phyloP scores from a whole-genome alignment of 1,140 invertebrate genomes.

The Bombus impatiens region DNA sequence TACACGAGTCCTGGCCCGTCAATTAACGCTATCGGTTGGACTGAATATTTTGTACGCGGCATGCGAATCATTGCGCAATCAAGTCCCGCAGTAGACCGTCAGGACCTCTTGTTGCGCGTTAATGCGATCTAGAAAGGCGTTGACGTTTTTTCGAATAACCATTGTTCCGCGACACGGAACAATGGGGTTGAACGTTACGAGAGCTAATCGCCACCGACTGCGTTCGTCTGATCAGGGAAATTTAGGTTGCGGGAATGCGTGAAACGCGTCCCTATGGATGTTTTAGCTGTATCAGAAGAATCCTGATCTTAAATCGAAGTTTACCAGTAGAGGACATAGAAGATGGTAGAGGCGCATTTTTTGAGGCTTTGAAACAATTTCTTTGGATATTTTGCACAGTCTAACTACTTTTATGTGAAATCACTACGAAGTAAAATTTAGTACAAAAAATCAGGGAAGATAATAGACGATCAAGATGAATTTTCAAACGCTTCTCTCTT shows the following conservation, averaged over 20 bases:
- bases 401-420: too few relatives aligned
- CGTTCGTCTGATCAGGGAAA: background rate
- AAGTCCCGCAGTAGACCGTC: too few relatives aligned
- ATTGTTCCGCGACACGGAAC: slow-evolving; percentile 1
- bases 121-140: slow-evolving; percentile 14
- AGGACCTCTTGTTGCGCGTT: background rate
- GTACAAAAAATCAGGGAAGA: background rate
- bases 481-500: background rate
- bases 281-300: background rate
- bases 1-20: background rate
- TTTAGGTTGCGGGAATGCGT: background rate
- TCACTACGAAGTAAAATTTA: too few relatives aligned
- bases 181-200: slow-evolving; percentile 4
- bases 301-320: background rate
- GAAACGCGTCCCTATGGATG: too few relatives aligned
- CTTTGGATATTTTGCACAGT: too few relatives aligned
- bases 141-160: slow-evolving; percentile 12
- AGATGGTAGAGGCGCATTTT: background rate
- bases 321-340: too few relatives aligned
- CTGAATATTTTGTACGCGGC: background rate
- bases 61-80: background rate
- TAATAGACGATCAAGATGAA: background rate
- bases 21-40: slow-evolving; percentile 1
- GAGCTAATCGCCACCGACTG: background rate
- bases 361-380: background rate